phyloP scores from a whole-genome alignment of 2,888 invertebrate species.

The Tinea semifulvella region DNA sequence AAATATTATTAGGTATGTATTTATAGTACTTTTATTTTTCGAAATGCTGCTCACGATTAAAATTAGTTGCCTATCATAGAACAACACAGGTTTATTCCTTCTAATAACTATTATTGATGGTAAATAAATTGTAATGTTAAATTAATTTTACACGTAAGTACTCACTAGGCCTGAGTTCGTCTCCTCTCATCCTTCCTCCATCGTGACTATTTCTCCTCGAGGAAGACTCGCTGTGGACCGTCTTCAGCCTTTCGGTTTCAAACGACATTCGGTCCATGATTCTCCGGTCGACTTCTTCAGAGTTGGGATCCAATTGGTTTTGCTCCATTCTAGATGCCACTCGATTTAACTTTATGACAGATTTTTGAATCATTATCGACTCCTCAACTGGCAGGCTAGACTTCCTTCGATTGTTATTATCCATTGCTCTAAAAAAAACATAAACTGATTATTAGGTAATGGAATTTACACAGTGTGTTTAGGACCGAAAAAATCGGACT shows the following conservation, averaged over 20 bases:
- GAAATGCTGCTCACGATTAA: too few relatives aligned
- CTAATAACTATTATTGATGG: background rate
- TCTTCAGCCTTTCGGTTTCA: constrained; percentile 43
- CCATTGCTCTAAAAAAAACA: background rate
- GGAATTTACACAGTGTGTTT: too few relatives aligned
- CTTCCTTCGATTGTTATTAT: background rate
- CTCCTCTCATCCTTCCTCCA: constrained; percentile 34
- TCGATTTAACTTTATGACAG: background rate
- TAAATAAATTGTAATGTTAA: background rate
- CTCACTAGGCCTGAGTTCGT: constrained; percentile 38
- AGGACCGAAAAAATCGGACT: too few relatives aligned
- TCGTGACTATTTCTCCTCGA: constrained; percentile 55
- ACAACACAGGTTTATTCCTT: background rate
- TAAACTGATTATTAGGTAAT: too few relatives aligned
- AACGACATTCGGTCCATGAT: constrained; percentile 41
- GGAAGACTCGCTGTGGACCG: constrained; percentile 43
- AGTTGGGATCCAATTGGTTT: constrained; percentile 21
- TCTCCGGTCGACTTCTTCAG: constrained; percentile 24
- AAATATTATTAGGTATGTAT: too few relatives aligned
- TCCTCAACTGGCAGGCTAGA: constrained; percentile 1
- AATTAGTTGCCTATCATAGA: too few relatives aligned
- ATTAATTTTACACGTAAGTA: background rate
- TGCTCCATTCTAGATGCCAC: constrained; percentile 22
- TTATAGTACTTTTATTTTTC: too few relatives aligned
- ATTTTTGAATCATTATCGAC: background rate